phyloP scores from a whole-genome alignment of 2,888 invertebrate species.

The Dorcus hopei region DNA sequence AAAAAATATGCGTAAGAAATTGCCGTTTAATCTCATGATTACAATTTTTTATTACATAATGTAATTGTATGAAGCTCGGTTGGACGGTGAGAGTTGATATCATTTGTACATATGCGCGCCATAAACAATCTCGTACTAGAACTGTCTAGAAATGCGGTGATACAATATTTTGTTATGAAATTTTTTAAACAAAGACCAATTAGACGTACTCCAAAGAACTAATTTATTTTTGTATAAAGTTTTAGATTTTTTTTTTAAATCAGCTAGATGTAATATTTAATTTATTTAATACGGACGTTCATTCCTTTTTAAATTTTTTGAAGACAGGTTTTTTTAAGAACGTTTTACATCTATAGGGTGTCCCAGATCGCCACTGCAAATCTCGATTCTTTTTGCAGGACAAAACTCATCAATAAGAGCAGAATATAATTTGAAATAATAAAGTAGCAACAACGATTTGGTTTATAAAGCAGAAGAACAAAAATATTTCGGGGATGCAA shows the following conservation, averaged over 20 bases:
- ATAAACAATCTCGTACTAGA: no score
- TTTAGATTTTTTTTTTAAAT: slow-evolving; percentile 8
- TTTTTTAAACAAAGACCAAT: slow-evolving; percentile 12
- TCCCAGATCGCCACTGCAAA: no score
- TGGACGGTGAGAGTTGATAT: no score
- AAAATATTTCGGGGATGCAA: no score
- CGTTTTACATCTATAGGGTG: no score
- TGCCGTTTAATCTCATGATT: background rate
- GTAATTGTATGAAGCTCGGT: background rate
- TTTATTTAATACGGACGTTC: slow-evolving; percentile 1
- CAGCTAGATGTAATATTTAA: slow-evolving; percentile 1
- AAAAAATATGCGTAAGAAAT: no score
- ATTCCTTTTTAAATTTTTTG: background rate
- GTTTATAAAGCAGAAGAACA: no score
- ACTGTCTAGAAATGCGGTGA: slow-evolving; percentile 9
- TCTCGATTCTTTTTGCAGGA: no score
- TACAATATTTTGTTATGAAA: slow-evolving; percentile 9
- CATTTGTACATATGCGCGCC: no score
- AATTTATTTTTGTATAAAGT: slow-evolving; percentile 15
- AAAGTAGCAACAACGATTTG: no score
- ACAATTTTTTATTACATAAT: background rate
- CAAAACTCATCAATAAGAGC: no score
- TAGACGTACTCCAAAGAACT: slow-evolving; percentile 16
- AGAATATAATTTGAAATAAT: no score
- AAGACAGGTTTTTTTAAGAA: background rate